Evolutionary conservation across 2,888 invertebrate species (phyloP), one percentile per base, ranked within the genome.

Genomic region (Nysson spinosus): DNA sequence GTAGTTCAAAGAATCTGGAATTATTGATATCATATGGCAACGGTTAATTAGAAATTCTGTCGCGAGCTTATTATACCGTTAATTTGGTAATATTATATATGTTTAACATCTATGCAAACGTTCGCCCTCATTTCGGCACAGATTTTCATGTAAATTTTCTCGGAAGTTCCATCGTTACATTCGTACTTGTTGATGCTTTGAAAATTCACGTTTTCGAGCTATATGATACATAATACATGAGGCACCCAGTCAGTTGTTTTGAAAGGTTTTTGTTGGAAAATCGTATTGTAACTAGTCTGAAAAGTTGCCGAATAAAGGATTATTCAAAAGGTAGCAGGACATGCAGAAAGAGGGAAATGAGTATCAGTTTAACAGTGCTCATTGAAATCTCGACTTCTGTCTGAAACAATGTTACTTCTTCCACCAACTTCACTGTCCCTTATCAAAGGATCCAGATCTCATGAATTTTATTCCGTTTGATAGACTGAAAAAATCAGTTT

Each of bases 141-240:
- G 32, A 64, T 64, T 64, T 56, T 56, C 65, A 64, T 66, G 65
- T 56, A 66, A 66, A 66, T 66, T 64, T 65, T 64, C 65, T 46
- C 51, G 44, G 32, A 65, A 66, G 50, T 56, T 65, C 20, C 39
- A 9, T 32, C 22, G 44, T 54, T 32, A 34, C 47, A 39, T 64
- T 64, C 56, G 32, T 28, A 65, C 39, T 65, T 65, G 56, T 65
- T 57, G 22, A 49, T 43, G 30, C 43, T 9, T 20, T 20, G 46
- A 14, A 24, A 65, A 46, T 65, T 50, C 65, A 35, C 40, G 20
- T 44, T 49, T 58, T 54, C 57, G 43, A 9, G 32, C 52, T 57
- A 44, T 49, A 37, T 44, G 28, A 66, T 66, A 57, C 52, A 65
- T 65, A 65, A 65, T 67, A 65, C 65, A 65, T 64, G 65, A 46